Evolutionary conservation across 35 echinoderm and acorn worm species (phyloP).

Genomic region (Apostichopus japonicus): DNA sequence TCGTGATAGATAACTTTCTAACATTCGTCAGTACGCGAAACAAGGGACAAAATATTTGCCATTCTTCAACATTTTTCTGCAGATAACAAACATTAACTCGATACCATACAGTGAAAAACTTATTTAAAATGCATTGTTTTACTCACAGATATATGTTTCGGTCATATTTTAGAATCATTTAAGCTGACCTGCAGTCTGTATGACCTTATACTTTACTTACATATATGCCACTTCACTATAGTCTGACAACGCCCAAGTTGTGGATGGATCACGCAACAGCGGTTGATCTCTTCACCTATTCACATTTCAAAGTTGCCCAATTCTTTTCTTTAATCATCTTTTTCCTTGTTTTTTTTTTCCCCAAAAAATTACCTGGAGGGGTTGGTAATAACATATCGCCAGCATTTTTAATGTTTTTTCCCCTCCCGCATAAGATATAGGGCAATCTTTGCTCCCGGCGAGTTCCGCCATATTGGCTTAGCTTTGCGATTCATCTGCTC

Average conservation of each 20-base stretch:
- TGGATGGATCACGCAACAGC: not conserved
- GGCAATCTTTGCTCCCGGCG: slow-evolving; percentile 33
- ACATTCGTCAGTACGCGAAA: too few species aligned
- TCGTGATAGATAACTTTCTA: too few species aligned
- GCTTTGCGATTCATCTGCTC: slow-evolving; percentile 40
- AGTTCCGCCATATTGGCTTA: slow-evolving; percentile 52
- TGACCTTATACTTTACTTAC: too few species aligned
- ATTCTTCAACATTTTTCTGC: too few species aligned
- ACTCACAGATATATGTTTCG: not conserved
- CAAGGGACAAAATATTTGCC: too few species aligned
- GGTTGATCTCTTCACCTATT: slow-evolving; percentile 24
- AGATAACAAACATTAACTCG: too few species aligned
- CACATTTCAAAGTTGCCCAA: not conserved
- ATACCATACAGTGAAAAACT: too few species aligned
- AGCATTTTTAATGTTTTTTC: slow-evolving; percentile 35
- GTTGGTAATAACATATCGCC: slow-evolving; percentile 31
- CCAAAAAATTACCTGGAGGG: not conserved
- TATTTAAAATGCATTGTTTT: not conserved
- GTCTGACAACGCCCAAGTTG: too few species aligned
- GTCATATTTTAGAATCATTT: not conserved
- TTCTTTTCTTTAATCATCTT: slow-evolving; percentile 2
- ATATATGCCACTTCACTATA: too few species aligned
- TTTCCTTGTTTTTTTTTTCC: not conserved
- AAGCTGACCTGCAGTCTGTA: not conserved
- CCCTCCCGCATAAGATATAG: slow-evolving; percentile 5